These are phyloP conservation scores for Ceratina japonica DNA, from an alignment of 1,140 invertebrate species.

Conservation along the genomic window DNA sequence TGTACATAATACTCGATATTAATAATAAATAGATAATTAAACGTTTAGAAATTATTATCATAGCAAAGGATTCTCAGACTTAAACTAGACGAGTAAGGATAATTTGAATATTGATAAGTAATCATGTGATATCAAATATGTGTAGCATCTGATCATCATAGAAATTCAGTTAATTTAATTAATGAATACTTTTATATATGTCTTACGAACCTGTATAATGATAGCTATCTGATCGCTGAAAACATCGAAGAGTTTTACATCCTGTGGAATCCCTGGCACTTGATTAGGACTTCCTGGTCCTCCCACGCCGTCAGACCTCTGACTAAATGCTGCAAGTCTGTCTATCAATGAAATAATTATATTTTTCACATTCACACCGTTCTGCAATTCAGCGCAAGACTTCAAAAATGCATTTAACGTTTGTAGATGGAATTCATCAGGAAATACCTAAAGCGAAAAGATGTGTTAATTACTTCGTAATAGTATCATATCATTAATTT, in stretches of 20 bases:
- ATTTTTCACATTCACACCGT: constrained; percentile 98
- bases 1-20: constrained; percentile 74
- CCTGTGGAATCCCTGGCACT: constrained; percentile 87
- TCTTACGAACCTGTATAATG: constrained; percentile 89
- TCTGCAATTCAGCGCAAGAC: constrained; percentile 97
- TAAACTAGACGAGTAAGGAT: constrained; percentile 75
- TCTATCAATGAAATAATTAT: constrained; percentile 99
- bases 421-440: constrained; percentile 98
- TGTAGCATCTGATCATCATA: constrained; percentile 72
- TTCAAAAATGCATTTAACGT: constrained; percentile 97
- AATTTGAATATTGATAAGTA: constrained; percentile 38
- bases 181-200: constrained; percentile 27
- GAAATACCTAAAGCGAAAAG: constrained; percentile 88
- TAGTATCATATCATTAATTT: constrained; percentile 19
- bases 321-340: constrained; percentile 91
- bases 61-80: constrained; percentile 71
- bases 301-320: constrained; percentile 83
- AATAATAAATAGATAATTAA: constrained; percentile 79
- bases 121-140: constrained; percentile 64
- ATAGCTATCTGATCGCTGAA: constrained; percentile 98
- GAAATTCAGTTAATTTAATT: constrained; percentile 36
- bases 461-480: constrained; percentile 28
- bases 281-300: constrained; percentile 77
- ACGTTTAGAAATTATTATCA: background rate
- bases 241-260: constrained; percentile 97